Base-by-base conservation (phyloP, 2,888 invertebrate species). In the Nomada fucata region DNA sequence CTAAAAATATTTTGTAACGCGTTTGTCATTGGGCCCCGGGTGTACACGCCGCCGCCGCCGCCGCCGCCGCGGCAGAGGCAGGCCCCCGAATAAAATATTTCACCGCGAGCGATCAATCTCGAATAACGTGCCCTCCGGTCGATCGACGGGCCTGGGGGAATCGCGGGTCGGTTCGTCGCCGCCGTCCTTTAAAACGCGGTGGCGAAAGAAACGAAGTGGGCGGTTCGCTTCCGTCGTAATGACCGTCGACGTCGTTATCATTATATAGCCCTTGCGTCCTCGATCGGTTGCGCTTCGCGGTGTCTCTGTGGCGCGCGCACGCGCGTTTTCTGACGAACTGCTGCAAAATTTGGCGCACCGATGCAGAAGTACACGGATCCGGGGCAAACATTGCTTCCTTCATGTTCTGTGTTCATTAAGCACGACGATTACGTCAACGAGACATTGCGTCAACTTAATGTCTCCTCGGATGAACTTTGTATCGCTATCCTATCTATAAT, bases 241-340 rank as follows among this genome's bases (percentile, higher is more conserved):
- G 92, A 92, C 91, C 92, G 90, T 90, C 91, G 91, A 87, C 91
- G 88, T 92, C 92, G 92, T 92, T 92, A 93, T 92, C 93, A 93
- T 93, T 92, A 92, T 92, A 92, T 92, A 91, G 89, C 89, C 89
- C 88, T 84, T 88, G 82, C 87, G 86, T 89, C 87, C 84, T 88
- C 86, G 86, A 85, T 88, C 88, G 86, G 86, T 88, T 90, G 87
- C 86, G 88, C 84, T 89, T 87, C 44, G 42, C 20, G 26, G 53
- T 7, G 26, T 59, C 47, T 55, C 65, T 63, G 60, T 52, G 63
- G 73, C 50, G 70, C 36, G 29, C 26, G 26, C 26, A 26, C n/a
- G 10, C 18, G 53, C 63, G 64, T 26, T 29, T 47, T 23, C 11
- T 53, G 59, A 13, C 11, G 47, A 13, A 47, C 47, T 47, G 47